Conservation (phyloP, 1,140 invertebrate genomes). For the Lysiphlebus fabarum region DNA sequence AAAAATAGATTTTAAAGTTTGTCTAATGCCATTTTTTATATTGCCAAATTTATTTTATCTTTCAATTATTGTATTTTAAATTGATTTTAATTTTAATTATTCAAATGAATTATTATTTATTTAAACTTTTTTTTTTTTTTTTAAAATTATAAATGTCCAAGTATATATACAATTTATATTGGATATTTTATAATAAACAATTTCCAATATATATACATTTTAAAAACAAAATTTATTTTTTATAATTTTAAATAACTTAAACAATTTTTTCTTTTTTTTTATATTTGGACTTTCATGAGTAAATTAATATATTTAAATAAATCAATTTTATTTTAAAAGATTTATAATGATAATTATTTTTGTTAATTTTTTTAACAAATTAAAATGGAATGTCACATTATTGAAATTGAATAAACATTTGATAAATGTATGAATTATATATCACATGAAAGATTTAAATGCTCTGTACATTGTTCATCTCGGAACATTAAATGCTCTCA, state of each 20-base stretch:
- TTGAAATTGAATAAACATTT: constrained; percentile 36
- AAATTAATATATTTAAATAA: no score
- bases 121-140: no score
- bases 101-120: no score
- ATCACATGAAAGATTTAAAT: constrained; percentile 58
- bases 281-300: no score
- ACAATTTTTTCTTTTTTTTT: no score
- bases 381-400: constrained; percentile 49
- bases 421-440: constrained; percentile 55
- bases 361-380: constrained; percentile 31
- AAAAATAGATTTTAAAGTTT: constrained; percentile 38
- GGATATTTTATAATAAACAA: no score
- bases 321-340: neutral
- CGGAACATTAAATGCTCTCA: constrained; percentile 47
- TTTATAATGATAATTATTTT: constrained; percentile 32
- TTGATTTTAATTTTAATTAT: constrained; percentile 13
- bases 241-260: no score
- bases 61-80: constrained; percentile 10
- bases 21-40: constrained; percentile 19
- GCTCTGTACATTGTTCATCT: constrained; percentile 49
- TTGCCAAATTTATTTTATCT: constrained; percentile 4
- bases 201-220: no score
- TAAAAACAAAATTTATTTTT: no score
- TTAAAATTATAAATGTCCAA: neutral
- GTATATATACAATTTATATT: no score